Base-by-base conservation (phyloP, 1,140 invertebrate genomes). In the Ruditapes philippinarum region DNA sequence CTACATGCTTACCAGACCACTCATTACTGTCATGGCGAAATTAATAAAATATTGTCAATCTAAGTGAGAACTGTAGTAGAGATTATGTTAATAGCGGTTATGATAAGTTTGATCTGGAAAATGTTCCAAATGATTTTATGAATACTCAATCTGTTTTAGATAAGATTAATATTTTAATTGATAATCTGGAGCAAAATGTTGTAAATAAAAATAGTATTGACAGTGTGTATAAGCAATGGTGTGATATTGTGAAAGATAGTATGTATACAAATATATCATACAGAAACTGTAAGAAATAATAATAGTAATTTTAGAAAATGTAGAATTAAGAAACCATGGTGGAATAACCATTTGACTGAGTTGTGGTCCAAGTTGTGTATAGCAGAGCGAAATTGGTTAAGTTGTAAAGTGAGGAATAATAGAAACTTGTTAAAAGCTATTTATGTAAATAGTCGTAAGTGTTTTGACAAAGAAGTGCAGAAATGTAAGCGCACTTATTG, bases 171-270 rank as follows among this genome's bases (percentile, higher is more conserved):
- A 49, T 49, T 49, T 49, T 49, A 49, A 49, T 49, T 49, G 45
- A 70, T 57, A 28, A 42, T 19, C 17, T 22, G 45, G 74, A 22
- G n/a, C n/a, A n/a, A n/a, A 38, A 14, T 42, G 14, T 40, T 33
- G 17, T 22, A 49, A 78, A 36, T 31, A 17, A 54, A 31, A 54
- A 33, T 80, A 5, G 54, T 31, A 80, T 80, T 80, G 42, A 80
- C 31, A 51, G 11, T 80, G n/a, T 80, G n/a, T 80, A 80, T 42
- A 36, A 80, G n/a, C 42, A 80, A 38, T 76, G 73, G 73, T 76
- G 38, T 76, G 25, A 19, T 12, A 19, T 76, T 3, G 73, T 76
- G n/a, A 80, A 54, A 57, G n/a, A 80, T 12, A 51, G 45, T 80
- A 80, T 80, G 78, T 80, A 80, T 54, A 0, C 14, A 54, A 36